Conservation (phyloP, 1,140 invertebrate genomes). For the Scaptodrosophila lebanonensis region DNA sequence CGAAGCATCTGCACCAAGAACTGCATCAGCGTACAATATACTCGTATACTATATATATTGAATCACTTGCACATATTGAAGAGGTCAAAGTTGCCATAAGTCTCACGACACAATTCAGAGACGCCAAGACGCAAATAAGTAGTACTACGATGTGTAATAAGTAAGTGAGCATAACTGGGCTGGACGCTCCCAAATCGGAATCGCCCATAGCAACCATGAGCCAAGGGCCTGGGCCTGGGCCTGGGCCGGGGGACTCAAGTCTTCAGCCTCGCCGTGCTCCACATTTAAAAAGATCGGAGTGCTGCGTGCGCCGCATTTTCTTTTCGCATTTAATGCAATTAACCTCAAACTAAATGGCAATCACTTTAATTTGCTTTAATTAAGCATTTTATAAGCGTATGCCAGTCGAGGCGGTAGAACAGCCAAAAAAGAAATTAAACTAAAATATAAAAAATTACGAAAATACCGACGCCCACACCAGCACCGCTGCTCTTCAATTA, state of each 20-base stretch:
- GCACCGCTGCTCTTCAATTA: slow-evolving; percentile 46
- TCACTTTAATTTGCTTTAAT: slow-evolving; percentile 76
- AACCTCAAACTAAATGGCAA: slow-evolving; percentile 76
- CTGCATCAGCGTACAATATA: slow-evolving; percentile 15
- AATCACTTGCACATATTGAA: slow-evolving; percentile 47
- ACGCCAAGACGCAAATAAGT: slow-evolving; percentile 17
- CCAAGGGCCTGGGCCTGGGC: slow-evolving; percentile 3
- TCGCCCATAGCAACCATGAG: background rate
- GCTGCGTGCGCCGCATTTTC: slow-evolving; percentile 46
- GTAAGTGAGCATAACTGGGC: slow-evolving; percentile 3
- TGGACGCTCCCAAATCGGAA: background rate
- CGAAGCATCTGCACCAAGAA: background rate
- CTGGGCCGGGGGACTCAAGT: background rate
- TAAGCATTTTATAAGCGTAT: slow-evolving; percentile 71
- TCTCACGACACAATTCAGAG: slow-evolving; percentile 60
- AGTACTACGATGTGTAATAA: no score
- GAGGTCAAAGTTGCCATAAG: slow-evolving; percentile 52
- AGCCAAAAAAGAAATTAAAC: slow-evolving; percentile 33
- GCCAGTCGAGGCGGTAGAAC: slow-evolving; percentile 1
- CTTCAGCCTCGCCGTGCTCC: slow-evolving; percentile 11
- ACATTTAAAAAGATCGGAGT: slow-evolving; percentile 14
- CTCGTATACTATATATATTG: no score
- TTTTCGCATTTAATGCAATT: slow-evolving; percentile 74
- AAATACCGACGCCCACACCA: slow-evolving; percentile 54
- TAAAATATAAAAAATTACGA: no score